phyloP scores from a whole-genome alignment of 2,113 vertebrate species.

The Seriola rivoliana region DNA sequence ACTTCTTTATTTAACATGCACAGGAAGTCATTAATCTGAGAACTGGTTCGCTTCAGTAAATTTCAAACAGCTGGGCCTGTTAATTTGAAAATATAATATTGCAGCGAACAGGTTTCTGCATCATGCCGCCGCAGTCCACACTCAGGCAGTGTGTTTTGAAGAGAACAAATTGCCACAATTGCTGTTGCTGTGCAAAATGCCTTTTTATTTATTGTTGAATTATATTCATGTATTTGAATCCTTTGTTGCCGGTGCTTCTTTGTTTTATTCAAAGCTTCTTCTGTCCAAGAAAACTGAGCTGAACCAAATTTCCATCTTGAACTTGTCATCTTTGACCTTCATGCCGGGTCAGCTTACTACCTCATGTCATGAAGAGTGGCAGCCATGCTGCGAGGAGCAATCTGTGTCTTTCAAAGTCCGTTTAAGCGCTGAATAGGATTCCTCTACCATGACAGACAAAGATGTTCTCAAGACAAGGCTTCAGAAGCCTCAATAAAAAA shows the following conservation, averaged over 20 bases:
- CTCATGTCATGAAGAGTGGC: slow-evolving; percentile 52
- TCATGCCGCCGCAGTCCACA: slow-evolving; percentile 4
- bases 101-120: slow-evolving; percentile 12
- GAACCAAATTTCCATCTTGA: slow-evolving; percentile 25
- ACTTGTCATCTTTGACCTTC: slow-evolving; percentile 70
- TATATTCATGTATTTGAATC: background rate
- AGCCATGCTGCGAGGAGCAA: slow-evolving; percentile 53
- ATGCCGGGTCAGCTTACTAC: slow-evolving; percentile 38
- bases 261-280: background rate
- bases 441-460: slow-evolving; percentile 62
- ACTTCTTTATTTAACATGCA: slow-evolving; percentile 30
- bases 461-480: slow-evolving; percentile 58
- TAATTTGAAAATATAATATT: slow-evolving; percentile 40
- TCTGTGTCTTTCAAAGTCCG: slow-evolving; percentile 41
- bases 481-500: slow-evolving; percentile 53
- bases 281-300: slow-evolving; percentile 2
- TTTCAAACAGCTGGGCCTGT: slow-evolving; percentile 26
- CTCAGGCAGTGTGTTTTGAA: background rate
- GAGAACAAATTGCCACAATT: background rate
- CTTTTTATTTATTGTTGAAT: background rate
- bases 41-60: slow-evolving; percentile 20
- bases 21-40: slow-evolving; percentile 29
- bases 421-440: slow-evolving; percentile 41
- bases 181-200: background rate
- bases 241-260: background rate